Conservation (phyloP, 2,113 vertebrate species). For the Tenrec ecaudatus region DNA sequence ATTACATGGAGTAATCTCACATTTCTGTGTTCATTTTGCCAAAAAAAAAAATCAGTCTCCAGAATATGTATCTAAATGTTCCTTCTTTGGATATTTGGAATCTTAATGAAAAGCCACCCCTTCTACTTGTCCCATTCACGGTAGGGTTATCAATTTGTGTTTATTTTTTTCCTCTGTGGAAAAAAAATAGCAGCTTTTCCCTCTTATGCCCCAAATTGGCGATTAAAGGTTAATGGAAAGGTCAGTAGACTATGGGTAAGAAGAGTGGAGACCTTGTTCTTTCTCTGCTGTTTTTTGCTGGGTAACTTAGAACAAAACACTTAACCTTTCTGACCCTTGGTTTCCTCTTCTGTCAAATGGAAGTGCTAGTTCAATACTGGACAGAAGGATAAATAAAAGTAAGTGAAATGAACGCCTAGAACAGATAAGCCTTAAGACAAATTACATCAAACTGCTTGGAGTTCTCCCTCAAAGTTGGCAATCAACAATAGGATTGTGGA, state of each 20-base stretch:
- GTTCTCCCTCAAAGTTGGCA: not conserved
- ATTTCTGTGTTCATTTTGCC: not conserved
- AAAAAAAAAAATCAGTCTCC: not conserved
- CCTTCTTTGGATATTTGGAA: not conserved
- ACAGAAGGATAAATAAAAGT: slow-evolving; percentile 18
- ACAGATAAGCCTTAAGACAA: not conserved
- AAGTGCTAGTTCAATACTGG: slow-evolving; percentile 48
- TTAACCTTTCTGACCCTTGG: slow-evolving; percentile 45
- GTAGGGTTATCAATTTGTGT: not conserved
- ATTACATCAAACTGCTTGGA: not conserved
- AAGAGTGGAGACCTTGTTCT: not conserved
- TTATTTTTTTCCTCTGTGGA: not conserved
- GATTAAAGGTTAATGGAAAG: slow-evolving; percentile 46
- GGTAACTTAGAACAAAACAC: slow-evolving; percentile 55
- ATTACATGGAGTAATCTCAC: not conserved
- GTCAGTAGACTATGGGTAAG: slow-evolving; percentile 23
- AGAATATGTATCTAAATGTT: not conserved
- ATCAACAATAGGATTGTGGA: not conserved
- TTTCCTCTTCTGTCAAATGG: slow-evolving; percentile 49
- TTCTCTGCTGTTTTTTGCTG: not conserved
- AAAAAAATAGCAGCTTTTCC: not conserved
- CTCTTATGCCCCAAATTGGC: not conserved
- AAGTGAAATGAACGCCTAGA: not conserved
- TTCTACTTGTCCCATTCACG: not conserved
- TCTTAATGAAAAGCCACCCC: not conserved